phyloP scores from a whole-genome alignment of 1,140 invertebrate genomes.

The Matsumurasca onukii region DNA sequence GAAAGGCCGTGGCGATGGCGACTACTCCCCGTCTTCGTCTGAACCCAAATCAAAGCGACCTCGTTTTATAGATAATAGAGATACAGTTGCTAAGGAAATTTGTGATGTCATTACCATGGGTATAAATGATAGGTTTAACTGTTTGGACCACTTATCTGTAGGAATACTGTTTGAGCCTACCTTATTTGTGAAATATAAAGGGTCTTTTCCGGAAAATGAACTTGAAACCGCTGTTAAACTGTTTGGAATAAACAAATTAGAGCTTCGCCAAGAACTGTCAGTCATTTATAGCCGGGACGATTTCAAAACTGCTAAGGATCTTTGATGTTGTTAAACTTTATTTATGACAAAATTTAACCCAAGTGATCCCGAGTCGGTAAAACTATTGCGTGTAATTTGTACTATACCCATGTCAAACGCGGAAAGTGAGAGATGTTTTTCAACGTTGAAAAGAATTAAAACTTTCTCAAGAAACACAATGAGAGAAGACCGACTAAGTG shows the following conservation, averaged over 20 bases:
- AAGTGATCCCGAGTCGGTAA: constrained; percentile 1
- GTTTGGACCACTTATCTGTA: too few relatives aligned
- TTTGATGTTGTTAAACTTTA: background rate
- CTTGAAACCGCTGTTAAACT: too few relatives aligned
- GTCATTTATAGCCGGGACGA: too few relatives aligned
- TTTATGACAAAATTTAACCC: background rate
- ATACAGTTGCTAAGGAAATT: background rate
- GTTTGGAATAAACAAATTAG: background rate
- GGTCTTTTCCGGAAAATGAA: too few relatives aligned
- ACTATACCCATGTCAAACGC: background rate
- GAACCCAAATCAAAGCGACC: background rate
- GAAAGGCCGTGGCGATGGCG: background rate
- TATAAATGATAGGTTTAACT: too few relatives aligned
- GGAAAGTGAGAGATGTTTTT: constrained; percentile 2
- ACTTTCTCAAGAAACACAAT: background rate
- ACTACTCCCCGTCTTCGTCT: background rate
- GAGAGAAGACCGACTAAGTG: background rate
- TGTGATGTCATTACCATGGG: background rate
- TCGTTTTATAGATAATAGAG: background rate
- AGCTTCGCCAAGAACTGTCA: too few relatives aligned
- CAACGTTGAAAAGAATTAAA: constrained; percentile 2
- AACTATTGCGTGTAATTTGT: background rate
- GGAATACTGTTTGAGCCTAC: too few relatives aligned
- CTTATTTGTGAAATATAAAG: too few relatives aligned
- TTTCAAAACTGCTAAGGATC: too few relatives aligned